Evolutionary conservation across 2,113 vertebrate species (phyloP).

Genomic region (Varanus salvator): DNA sequence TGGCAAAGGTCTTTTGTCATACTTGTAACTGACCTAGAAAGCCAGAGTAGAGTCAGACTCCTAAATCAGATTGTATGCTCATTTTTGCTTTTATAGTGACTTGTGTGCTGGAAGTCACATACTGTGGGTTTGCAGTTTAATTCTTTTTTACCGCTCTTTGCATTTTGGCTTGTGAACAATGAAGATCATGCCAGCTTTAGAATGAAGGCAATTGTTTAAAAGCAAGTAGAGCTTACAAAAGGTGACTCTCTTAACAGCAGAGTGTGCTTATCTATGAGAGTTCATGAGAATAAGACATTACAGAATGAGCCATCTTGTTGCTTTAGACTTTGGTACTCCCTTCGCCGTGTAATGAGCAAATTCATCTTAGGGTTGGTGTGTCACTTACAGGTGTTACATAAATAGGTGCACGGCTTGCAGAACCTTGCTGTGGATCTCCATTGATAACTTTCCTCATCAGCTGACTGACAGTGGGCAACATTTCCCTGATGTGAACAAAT

Average conservation of each 20-base stretch:
- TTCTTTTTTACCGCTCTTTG: background rate
- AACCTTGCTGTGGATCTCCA: background rate
- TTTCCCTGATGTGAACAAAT: too few species aligned
- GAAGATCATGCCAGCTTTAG: conserved; percentile 14
- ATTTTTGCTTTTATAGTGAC: conserved; percentile 15
- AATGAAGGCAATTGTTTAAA: background rate
- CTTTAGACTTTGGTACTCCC: conserved; percentile 31
- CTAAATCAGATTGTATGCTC: background rate
- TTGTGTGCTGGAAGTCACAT: conserved; percentile 22
- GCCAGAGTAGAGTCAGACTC: background rate
- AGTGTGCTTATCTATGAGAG: too few species aligned
- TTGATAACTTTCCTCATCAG: background rate
- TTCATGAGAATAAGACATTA: conserved; percentile 19
- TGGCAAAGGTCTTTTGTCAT: conserved; percentile 12
- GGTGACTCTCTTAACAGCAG: conserved; percentile 31
- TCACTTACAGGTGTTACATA: background rate
- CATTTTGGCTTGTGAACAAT: conserved; percentile 31
- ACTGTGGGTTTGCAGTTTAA: background rate
- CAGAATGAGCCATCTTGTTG: background rate
- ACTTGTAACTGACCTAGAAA: conserved; percentile 6
- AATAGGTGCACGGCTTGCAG: background rate
- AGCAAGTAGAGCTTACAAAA: conserved; percentile 24
- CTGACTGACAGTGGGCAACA: background rate
- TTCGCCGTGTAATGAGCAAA: conserved; percentile 51
- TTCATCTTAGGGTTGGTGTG: conserved; percentile 22